Percentiles rank a stretch among this genome's conserved stretches.
Evolutionary conservation across 2,888 invertebrate genomes (phyloP).

Genomic region (Timandra comae): DNA sequence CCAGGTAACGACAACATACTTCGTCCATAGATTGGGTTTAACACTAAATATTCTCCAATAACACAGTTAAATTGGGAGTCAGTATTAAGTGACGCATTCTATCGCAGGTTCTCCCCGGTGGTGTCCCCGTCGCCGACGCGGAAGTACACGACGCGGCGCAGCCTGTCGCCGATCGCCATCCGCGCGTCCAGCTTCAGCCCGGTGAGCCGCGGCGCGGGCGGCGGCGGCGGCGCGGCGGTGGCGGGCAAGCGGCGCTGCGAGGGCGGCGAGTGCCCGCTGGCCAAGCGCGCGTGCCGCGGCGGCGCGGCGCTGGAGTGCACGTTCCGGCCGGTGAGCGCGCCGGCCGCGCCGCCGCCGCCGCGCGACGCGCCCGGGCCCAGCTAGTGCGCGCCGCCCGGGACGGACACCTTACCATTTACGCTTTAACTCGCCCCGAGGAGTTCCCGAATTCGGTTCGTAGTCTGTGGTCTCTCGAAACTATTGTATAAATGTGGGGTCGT

Average conservation of each 20-base stretch:
- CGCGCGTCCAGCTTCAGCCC: conserved; percentile 85
- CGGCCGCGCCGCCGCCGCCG: conserved; percentile 60
- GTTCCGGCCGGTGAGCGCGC: conserved; percentile 17
- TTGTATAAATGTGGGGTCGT: conserved; percentile 22
- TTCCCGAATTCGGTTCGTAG: conserved; percentile 21
- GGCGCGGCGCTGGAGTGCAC: conserved; percentile 25
- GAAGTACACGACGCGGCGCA: conserved; percentile 87
- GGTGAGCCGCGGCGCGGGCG: conserved; percentile 68
- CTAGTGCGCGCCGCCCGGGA: conserved; percentile 68
- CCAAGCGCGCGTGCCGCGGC: conserved; percentile 62
- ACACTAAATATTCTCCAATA: too few species aligned
- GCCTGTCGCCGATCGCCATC: conserved; percentile 92
- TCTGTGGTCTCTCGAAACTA: conserved; percentile 15
- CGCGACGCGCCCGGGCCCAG: conserved; percentile 68
- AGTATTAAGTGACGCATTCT: too few species aligned
- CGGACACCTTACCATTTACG: too few species aligned
- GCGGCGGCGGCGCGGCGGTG: conserved; percentile 20
- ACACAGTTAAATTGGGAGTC: too few species aligned
- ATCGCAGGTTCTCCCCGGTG: conserved; percentile 69
- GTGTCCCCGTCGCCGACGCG: conserved; percentile 91
- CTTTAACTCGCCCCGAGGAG: too few species aligned
- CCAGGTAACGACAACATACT: too few species aligned
- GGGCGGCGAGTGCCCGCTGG: conserved; percentile 71
- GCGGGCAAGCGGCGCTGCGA: conserved; percentile 80
- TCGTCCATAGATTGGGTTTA: too few species aligned